Base-by-base conservation (phyloP, 2,888 invertebrate species). In the Andrena minutula region DNA sequence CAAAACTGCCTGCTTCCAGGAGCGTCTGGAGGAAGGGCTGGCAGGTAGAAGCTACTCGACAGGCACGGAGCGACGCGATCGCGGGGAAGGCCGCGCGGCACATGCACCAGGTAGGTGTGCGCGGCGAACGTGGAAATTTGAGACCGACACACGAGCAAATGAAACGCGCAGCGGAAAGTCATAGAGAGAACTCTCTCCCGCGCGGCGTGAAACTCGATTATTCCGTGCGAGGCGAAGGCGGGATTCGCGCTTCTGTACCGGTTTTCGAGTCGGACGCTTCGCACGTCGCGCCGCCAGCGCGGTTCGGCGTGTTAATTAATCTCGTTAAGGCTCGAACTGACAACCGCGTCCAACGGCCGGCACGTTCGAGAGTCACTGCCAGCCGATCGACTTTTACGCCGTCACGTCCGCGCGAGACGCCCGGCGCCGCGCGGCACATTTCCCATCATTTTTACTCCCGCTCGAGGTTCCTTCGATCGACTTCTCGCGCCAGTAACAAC, bases 241-340 rank as follows among this genome's bases (percentile, higher is more conserved):
- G 82, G 82, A 73, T 82, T 76, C 82, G 76, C 76, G 72, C 82
- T 70, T 77, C 69, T 68, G 74, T 73, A 74, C 72, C 79, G 79
- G 73, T 82, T 85, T 82, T 82, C 82, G 78, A 69, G 81, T 23
- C 76, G 74, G 72, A 71, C 79, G 74, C 58, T 51, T 83, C 83
- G 71, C 71, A 60, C 65, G 75, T 78, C 66, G 75, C 63, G 72
- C 61, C 71, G 64, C 64, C 79, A 35, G 35, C 68, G 77, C 79
- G 58, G 75, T 79, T 82, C 84, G 69, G 63, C 72, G 84, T 76
- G 82, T 84, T 85, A 84, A 85, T 85, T 85, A 84, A 85, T 85
- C 74, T 84, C 70, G 85, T 85, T 85, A 85, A 82, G 76, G 66
- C 73, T 64, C 68, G 56, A 51, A 71, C 75, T 78, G 82, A 82